phyloP scores from a whole-genome alignment of 2,888 invertebrate genomes.

The Lasioglossum oenotherae region DNA sequence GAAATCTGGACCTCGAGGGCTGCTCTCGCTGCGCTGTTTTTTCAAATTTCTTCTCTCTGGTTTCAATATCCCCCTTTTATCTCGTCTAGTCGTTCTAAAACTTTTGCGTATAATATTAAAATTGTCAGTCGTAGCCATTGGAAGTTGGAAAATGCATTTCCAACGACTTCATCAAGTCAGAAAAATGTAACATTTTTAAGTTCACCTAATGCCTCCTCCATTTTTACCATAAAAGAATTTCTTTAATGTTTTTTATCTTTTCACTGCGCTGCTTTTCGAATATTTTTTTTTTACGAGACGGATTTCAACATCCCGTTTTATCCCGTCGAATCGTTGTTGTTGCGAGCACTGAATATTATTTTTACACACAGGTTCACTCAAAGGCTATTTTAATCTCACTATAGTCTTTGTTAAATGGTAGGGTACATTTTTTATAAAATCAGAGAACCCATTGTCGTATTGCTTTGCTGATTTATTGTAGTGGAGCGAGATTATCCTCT shows the following conservation, averaged over 20 bases:
- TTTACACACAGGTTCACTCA: background rate
- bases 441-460: background rate
- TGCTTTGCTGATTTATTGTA: background rate
- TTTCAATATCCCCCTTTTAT: background rate
- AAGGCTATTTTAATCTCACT: background rate
- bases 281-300: background rate
- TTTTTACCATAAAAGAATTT: too few relatives aligned
- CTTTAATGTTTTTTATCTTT: background rate
- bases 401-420: background rate
- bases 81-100: background rate
- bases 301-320: background rate
- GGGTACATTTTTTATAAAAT: background rate
- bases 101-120: background rate
- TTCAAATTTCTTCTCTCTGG: background rate
- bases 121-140: background rate
- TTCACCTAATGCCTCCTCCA: too few relatives aligned
- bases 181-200: too few relatives aligned
- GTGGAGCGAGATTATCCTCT: background rate
- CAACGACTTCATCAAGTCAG: background rate
- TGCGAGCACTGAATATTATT: background rate
- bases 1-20: background rate
- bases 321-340: background rate
- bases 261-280: background rate
- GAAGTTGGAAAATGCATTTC: background rate
- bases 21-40: background rate